Base-by-base conservation (phyloP, 1,140 invertebrate species). In the Drosophila kohkoa region DNA sequence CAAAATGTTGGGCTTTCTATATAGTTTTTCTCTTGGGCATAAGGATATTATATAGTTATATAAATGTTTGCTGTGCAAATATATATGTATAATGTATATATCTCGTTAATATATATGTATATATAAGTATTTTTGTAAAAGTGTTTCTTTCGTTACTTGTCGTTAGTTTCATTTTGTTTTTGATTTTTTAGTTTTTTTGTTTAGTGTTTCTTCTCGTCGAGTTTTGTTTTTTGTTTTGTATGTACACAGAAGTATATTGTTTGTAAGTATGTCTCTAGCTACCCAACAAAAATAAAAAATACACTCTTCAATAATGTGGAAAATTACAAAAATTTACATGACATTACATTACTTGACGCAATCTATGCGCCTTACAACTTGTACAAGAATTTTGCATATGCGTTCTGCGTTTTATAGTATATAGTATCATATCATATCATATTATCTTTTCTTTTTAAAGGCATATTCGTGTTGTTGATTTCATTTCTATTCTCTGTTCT, bases 41-140 rank as follows among this genome's bases (percentile, higher is more conserved):
- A 75, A 54, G 78, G 65, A 52, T 81, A 81, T 81, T 69, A 81
- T 79, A 78, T 76, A 68, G 79, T 52, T 88, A 80, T 88, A 86
- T 85, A 81, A 86, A 81, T 88, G 74, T 90, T 90, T 86, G 79
- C 82, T 90, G 82, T 89, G 78, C 79, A 85, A 89, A 90, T 89
- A 78, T 89, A 83, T 89, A 85, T 89, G 82, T 88, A 89, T 88
- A 83, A 86, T 88, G 85, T 89, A 83, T 88, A 88, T 88, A 83
- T 90, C 54, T 57, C 79, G 79, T 89, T 78, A 68, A 75, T 77
- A 72, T 59, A 59, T 74, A 59, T 66, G 35, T 54, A 32, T 52
- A 48, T 51, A 62, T 55, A 62, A 43, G 46, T n/a, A 32, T 32
- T 51, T 73, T 85, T 89, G 83, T 82, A 89, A 79, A 89, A 89